phyloP scores from a whole-genome alignment of 2,113 vertebrate genomes.

The Orientallactaga bullata region DNA sequence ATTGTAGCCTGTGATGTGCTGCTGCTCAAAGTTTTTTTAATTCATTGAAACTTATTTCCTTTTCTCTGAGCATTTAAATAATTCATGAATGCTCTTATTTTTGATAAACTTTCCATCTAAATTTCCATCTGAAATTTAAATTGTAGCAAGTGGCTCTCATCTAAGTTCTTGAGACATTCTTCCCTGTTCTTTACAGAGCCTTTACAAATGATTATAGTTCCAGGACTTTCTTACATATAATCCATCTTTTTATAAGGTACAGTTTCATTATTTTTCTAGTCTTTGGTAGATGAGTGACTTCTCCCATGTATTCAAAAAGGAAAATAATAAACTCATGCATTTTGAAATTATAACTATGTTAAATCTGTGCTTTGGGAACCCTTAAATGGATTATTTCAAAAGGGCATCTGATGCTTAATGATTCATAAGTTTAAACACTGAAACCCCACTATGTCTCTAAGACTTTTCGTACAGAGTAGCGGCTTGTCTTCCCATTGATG shows the following conservation, averaged over 20 bases:
- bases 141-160: not conserved
- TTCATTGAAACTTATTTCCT: not conserved
- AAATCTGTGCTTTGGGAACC: not conserved
- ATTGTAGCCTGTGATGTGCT: not conserved
- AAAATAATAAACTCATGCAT: not conserved
- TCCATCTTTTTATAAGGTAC: not conserved
- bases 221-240: not conserved
- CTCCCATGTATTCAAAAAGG: not conserved
- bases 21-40: not conserved
- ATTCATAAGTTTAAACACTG: conserved; percentile 44
- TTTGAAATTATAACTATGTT: not conserved
- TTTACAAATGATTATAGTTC: not conserved
- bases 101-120: not conserved
- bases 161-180: not conserved
- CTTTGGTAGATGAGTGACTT: not conserved
- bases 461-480: conserved; percentile 99
- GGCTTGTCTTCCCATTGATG: conserved; percentile 97
- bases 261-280: not conserved
- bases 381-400: not conserved
- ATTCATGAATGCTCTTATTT: not conserved
- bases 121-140: not conserved
- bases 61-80: not conserved
- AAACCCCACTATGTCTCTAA: conserved; percentile 79
- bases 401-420: not conserved
- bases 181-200: not conserved